phyloP scores from a whole-genome alignment of 2,113 vertebrate genomes.

The Perccottus glenii region DNA sequence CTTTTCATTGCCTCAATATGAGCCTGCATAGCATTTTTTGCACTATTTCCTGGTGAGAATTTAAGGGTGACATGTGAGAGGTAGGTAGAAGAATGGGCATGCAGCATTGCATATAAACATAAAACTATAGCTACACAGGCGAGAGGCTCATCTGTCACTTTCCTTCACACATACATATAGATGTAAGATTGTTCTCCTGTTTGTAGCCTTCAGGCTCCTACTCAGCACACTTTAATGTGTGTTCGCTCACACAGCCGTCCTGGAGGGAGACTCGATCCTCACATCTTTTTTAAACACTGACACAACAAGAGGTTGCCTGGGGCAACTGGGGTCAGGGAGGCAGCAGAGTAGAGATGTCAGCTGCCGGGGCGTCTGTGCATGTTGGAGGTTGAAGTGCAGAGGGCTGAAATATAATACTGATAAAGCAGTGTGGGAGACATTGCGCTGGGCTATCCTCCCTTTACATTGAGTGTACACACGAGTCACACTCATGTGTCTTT shows the following conservation, averaged over 20 bases:
- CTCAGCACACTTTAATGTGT: slow-evolving; percentile 67
- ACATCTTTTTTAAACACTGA: slow-evolving; percentile 69
- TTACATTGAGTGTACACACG: slow-evolving; percentile 14
- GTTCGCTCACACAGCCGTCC: slow-evolving; percentile 48
- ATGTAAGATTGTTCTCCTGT: slow-evolving; percentile 30
- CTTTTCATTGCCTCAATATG: slow-evolving; percentile 95
- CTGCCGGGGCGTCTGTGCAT: slow-evolving; percentile 29
- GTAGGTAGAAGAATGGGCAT: slow-evolving; percentile 66
- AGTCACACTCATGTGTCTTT: slow-evolving; percentile 27
- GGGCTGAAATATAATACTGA: slow-evolving; percentile 46
- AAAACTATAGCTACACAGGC: slow-evolving; percentile 3
- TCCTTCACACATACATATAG: neutral
- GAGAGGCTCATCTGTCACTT: slow-evolving; percentile 18
- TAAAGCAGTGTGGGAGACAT: slow-evolving; percentile 35
- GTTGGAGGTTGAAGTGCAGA: slow-evolving; percentile 64
- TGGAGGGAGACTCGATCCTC: slow-evolving; percentile 59
- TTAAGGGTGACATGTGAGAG: slow-evolving; percentile 55
- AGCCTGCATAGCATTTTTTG: slow-evolving; percentile 91
- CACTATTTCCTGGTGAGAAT: slow-evolving; percentile 84
- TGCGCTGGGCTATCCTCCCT: slow-evolving; percentile 14
- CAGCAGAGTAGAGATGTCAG: slow-evolving; percentile 68
- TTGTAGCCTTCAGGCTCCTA: slow-evolving; percentile 54
- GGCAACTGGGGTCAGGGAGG: slow-evolving; percentile 60
- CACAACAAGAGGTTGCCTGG: slow-evolving; percentile 63
- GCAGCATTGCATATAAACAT: slow-evolving; percentile 30